These are phyloP conservation scores for Leptogaster cylindrica DNA, from an alignment of 2,888 invertebrate species.

Conservation along the genomic window DNA sequence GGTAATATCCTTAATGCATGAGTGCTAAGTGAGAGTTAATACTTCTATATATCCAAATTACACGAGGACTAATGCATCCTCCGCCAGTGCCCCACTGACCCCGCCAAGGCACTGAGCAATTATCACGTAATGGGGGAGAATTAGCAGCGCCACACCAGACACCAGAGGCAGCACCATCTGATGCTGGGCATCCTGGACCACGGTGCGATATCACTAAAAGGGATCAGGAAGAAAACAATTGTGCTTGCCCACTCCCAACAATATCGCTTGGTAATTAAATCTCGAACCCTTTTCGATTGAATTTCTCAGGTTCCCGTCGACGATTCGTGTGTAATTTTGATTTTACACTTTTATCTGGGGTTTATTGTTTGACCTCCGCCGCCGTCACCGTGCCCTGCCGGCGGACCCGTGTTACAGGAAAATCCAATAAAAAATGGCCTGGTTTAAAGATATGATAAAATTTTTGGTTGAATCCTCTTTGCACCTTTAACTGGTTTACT, in stretches of 20 bases:
- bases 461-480: conserved; percentile 35
- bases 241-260: too few relatives aligned
- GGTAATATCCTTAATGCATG: conserved; percentile 29
- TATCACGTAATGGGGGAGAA: conserved; percentile 25
- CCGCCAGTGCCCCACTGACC: neutral
- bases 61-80: conserved; percentile 4
- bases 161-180: conserved; percentile 5
- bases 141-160: too few relatives aligned
- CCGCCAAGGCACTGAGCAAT: neutral
- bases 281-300: conserved; percentile 8
- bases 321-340: conserved; percentile 32
- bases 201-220: neutral
- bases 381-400: conserved; percentile 9
- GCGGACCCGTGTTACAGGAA: conserved; percentile 4
- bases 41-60: conserved; percentile 17
- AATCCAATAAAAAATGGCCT: conserved; percentile 21
- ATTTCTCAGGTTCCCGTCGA: conserved; percentile 9
- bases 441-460: conserved; percentile 39
- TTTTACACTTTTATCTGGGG: conserved; percentile 33
- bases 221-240: neutral
- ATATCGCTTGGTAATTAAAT: conserved; percentile 31
- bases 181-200: neutral
- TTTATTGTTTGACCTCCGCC: too few relatives aligned
- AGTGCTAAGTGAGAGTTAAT: conserved; percentile 38
- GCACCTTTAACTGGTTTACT: conserved; percentile 28